These are phyloP conservation scores for Halictus rubicundus DNA, from an alignment of 1,140 invertebrate species.

Conservation along the genomic window DNA sequence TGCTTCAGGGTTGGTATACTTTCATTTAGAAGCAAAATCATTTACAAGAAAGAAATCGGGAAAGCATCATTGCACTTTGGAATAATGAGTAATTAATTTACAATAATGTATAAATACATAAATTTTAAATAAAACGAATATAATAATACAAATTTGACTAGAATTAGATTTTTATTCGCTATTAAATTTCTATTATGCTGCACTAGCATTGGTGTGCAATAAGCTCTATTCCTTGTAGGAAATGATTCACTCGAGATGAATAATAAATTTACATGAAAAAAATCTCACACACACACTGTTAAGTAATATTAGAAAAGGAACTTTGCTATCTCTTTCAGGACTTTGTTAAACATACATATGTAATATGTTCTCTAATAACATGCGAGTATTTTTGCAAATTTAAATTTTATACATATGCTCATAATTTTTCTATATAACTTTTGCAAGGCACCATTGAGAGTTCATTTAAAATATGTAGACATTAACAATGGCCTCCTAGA, in stretches of 20 bases:
- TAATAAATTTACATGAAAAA: conserved; percentile 36
- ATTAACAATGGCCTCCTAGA: conserved; percentile 23
- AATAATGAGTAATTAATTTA: conserved; percentile 21
- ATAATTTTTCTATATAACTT: conserved; percentile 34
- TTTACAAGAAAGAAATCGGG: neutral
- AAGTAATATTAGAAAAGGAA: conserved; percentile 36
- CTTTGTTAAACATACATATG: conserved; percentile 22
- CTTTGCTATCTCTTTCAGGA: conserved; percentile 20
- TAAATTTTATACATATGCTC: conserved; percentile 33
- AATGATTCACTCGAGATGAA: conserved; percentile 5
- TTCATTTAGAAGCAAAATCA: neutral
- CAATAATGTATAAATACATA: neutral
- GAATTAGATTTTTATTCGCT: conserved; percentile 26
- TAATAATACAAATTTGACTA: conserved; percentile 37
- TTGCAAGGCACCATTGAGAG: conserved; percentile 52
- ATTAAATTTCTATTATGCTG: conserved; percentile 12
- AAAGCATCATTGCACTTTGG: neutral
- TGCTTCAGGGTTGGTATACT: neutral
- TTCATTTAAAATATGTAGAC: conserved; percentile 43
- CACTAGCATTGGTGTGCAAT: conserved; percentile 24
- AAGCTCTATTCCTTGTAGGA: conserved; percentile 17
- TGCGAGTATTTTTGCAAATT: conserved; percentile 20
- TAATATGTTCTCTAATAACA: conserved; percentile 20
- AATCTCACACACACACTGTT: neutral
- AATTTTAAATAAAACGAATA: conserved; percentile 11